Evolutionary conservation across 2,888 invertebrate genomes (phyloP).

Genomic region (Drosophila antonietae): DNA sequence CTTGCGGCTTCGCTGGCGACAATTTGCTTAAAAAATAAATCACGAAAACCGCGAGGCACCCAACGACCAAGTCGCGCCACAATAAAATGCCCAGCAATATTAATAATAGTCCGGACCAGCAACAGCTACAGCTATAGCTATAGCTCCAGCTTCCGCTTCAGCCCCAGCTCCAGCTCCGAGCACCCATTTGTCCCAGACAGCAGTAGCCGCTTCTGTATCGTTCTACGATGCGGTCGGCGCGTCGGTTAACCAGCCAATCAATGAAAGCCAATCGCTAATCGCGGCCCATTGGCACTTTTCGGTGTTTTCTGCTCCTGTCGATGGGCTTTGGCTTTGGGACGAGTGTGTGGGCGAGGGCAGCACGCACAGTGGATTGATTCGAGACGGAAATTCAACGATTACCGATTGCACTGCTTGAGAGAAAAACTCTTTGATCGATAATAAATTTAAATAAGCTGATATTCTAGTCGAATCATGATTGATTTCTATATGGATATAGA

Average conservation of each 20-base stretch:
- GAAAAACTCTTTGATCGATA: background rate
- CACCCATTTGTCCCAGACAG: slow-evolving; percentile 33
- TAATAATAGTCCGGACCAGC: slow-evolving; percentile 50
- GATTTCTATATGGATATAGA: background rate
- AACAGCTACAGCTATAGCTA: background rate
- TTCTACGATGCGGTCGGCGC: slow-evolving; percentile 13
- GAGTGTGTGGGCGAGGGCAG: slow-evolving; percentile 20
- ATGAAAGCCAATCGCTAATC: slow-evolving; percentile 22
- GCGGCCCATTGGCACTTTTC: slow-evolving; percentile 6
- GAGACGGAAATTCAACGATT: background rate
- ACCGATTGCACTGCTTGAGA: background rate
- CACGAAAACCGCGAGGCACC: slow-evolving; percentile 76
- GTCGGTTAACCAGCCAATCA: slow-evolving; percentile 34
- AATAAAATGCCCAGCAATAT: slow-evolving; percentile 68
- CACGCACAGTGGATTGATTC: slow-evolving; percentile 26
- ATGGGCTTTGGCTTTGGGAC: slow-evolving; percentile 4
- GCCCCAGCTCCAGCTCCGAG: background rate
- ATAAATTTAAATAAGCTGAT: background rate
- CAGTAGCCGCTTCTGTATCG: slow-evolving; percentile 32
- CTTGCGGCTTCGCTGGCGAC: slow-evolving; percentile 71
- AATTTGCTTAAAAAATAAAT: slow-evolving; percentile 83
- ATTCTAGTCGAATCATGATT: background rate
- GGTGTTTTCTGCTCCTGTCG: background rate
- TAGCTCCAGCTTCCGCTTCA: background rate
- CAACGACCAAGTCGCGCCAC: slow-evolving; percentile 57